Evolutionary conservation across 2,888 invertebrate genomes (phyloP).

Genomic region (Noctua fimbriata): DNA sequence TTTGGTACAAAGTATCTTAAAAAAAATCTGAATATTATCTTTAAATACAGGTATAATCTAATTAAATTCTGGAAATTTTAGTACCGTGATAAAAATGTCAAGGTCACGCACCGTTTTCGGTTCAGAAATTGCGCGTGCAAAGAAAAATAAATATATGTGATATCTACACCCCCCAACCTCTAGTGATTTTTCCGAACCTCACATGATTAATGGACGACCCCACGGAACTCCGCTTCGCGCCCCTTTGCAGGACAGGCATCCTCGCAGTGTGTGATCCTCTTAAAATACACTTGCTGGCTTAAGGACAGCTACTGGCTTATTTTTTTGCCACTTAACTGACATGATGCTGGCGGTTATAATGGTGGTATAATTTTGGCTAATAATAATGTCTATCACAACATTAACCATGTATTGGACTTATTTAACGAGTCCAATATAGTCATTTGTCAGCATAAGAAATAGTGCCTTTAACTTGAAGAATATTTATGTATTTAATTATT

Average conservation of each 20-base stretch:
- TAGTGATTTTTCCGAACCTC: no score
- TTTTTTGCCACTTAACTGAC: neutral
- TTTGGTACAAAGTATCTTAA: no score
- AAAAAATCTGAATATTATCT: no score
- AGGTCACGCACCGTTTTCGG: no score
- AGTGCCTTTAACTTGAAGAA: conserved; percentile 7
- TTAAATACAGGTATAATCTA: no score
- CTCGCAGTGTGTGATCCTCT: neutral
- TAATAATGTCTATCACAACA: neutral
- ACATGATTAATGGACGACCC: no score
- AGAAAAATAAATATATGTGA: no score
- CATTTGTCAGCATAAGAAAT: neutral
- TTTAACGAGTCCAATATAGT: neutral
- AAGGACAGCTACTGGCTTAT: neutral
- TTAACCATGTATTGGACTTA: neutral
- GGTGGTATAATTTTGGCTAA: neutral
- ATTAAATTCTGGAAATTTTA: no score
- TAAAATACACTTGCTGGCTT: conserved; percentile 1
- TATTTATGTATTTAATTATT: neutral
- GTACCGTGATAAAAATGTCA: no score
- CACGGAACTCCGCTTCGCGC: neutral
- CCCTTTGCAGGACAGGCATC: neutral
- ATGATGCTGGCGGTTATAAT: neutral
- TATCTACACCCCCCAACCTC: no score
- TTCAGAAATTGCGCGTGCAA: no score